A percentile compares a stretch with the other conserved stretches of the same genome.
phyloP scores from a whole-genome alignment of 2,888 invertebrate genomes.

The Autographa pulchrina region DNA sequence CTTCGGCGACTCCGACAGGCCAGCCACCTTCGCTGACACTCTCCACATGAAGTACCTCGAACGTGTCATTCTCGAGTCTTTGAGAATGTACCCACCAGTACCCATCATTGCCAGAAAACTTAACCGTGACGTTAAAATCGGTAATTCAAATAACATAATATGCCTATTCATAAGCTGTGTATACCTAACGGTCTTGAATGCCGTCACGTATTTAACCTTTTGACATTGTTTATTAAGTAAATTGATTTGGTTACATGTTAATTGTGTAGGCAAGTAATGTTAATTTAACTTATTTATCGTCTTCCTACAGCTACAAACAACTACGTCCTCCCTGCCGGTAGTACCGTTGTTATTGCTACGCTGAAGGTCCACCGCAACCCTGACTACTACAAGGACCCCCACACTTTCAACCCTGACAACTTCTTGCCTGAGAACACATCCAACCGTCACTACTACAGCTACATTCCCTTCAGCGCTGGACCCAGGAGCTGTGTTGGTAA shows the following conservation, averaged over 20 bases:
- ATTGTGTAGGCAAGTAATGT: conserved; percentile 2
- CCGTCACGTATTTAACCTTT: background rate
- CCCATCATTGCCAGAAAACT: conserved; percentile 93
- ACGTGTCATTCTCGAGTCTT: conserved; percentile 93
- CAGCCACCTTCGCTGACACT: conserved; percentile 94
- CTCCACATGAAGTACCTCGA: conserved; percentile 95
- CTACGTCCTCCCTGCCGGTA: conserved; percentile 92
- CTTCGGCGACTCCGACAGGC: conserved; percentile 94
- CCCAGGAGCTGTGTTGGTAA: conserved; percentile 94
- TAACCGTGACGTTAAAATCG: conserved; percentile 92
- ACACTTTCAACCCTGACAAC: conserved; percentile 93
- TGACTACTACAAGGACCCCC: conserved; percentile 92
- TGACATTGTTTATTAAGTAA: background rate
- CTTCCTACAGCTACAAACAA: conserved; percentile 88
- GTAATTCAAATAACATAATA: conserved; percentile 72
- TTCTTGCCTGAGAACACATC: conserved; percentile 93
- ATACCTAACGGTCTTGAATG: background rate
- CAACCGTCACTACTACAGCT: conserved; percentile 93
- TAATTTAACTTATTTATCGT: conserved; percentile 5
- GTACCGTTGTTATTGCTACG: conserved; percentile 92
- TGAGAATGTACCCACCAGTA: conserved; percentile 95
- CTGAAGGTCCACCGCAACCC: conserved; percentile 92
- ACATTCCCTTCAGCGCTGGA: conserved; percentile 94
- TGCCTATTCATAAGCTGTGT: background rate
- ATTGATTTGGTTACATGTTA: background rate